These are phyloP conservation scores for Cotesia chilonis DNA, from an alignment of 1,140 invertebrate genomes.

Conservation along the genomic window DNA sequence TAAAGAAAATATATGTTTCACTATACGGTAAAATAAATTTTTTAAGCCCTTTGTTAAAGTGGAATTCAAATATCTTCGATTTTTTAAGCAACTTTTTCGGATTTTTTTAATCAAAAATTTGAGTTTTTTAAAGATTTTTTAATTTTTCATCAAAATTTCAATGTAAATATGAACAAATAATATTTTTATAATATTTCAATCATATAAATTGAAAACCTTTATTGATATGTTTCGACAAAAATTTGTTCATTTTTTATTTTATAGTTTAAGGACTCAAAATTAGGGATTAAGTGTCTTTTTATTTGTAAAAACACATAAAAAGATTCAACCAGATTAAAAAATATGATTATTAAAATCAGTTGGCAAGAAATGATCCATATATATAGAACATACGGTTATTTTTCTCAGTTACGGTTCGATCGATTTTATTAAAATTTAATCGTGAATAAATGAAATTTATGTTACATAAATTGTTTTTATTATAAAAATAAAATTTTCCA, in stretches of 20 bases:
- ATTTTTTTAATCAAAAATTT: conserved; percentile 2
- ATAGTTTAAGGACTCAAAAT: conserved; percentile 6
- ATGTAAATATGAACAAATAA: not conserved
- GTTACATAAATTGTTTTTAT: no score
- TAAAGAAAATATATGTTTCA: no score
- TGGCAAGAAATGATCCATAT: not conserved
- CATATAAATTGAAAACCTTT: no score
- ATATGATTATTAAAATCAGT: conserved; percentile 9
- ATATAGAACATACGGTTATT: not conserved
- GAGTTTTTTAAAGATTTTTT: not conserved
- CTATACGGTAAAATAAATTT: not conserved
- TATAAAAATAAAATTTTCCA: no score
- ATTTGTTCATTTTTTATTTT: no score
- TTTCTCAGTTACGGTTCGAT: no score
- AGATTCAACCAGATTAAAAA: conserved; percentile 7
- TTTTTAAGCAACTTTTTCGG: conserved; percentile 15
- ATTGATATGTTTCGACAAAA: no score
- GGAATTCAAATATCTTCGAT: conserved; percentile 10
- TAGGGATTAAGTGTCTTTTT: conserved; percentile 8
- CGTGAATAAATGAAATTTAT: no score
- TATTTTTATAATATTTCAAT: not conserved
- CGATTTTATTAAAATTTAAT: no score
- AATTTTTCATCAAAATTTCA: not conserved
- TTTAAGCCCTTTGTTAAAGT: not conserved
- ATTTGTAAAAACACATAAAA: conserved; percentile 1